Evolutionary conservation across 2,797 vertebrate species (phyloP), one percentile per base, ranked within the genome.

Genomic region (Halcyon badia): DNA sequence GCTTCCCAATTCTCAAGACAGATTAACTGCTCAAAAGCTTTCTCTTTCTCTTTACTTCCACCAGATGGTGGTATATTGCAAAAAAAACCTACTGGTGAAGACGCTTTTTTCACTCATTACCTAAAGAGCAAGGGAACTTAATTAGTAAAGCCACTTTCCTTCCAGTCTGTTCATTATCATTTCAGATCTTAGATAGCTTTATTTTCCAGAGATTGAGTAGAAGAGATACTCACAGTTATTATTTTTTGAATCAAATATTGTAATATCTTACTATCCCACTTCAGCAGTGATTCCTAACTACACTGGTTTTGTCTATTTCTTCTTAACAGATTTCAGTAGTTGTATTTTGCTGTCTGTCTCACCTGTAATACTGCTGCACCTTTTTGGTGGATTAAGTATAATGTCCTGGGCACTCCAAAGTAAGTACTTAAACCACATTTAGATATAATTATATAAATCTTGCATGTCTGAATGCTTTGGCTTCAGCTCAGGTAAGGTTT

Each of bases 1-100:
- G 0, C 8, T n/a, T 83, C 21, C 14, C 14, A 9, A 3, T 42
- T 57, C n/a, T 3, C 6, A 41, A 52, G 24, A 13, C 22, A 26
- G 6, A 6, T 31, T 22, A 48, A 42, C 4, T 6, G 10, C 7
- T 52, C 56, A 62, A 65, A 82, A 90, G 22, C 5, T 48, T 72
- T 71, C 60, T 66, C 37, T 85, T 96, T 95, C 51, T 57, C 37
- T 49, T 54, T 72, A 9, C 0, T 69, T 81, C 96, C 97, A 96
- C 95, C 90, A 98, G 97, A 83, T 97, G 97, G 89, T 83, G 54
- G 24, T 88, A 72, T 71, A 83, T 35, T n/a, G 76, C 77, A 83
- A 97, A 93, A 93, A 10, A 5, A 20, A 8, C 24, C 28, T 8
- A 21, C 3, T 5, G 6, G 1, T 18, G 37, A 48, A 62, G 5